phyloP scores from a whole-genome alignment of 2,888 invertebrate genomes.

The Acrocera orbiculus region DNA sequence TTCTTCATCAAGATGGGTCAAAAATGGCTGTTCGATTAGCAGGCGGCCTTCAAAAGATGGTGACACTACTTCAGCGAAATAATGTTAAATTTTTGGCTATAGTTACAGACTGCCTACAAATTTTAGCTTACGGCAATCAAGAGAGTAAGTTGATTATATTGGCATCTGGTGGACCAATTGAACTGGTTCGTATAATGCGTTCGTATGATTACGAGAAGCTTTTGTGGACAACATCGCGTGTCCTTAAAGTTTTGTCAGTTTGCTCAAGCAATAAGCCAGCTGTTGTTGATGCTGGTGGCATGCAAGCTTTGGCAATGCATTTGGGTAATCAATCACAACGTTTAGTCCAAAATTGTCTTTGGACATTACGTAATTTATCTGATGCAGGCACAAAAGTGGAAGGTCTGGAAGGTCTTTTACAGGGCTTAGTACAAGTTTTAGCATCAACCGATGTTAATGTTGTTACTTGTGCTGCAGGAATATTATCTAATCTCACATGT shows the following conservation, averaged over 20 bases:
- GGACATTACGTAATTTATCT: constrained; percentile 94
- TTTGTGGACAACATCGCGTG: constrained; percentile 94
- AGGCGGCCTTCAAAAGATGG: constrained; percentile 97
- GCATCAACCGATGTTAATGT: constrained; percentile 89
- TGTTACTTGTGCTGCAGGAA: constrained; percentile 96
- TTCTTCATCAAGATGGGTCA: constrained; percentile 94
- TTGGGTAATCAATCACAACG: constrained; percentile 84
- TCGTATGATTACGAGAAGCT: constrained; percentile 96
- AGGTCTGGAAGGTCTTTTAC: constrained; percentile 68
- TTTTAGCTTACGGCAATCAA: constrained; percentile 93
- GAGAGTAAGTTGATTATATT: constrained; percentile 94
- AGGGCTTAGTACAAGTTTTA: constrained; percentile 78
- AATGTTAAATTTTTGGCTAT: constrained; percentile 97
- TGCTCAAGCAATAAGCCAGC: constrained; percentile 98
- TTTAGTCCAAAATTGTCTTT: constrained; percentile 91
- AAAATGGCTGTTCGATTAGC: constrained; percentile 96
- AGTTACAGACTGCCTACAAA: constrained; percentile 98
- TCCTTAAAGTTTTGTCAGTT: constrained; percentile 92
- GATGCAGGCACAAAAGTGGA: constrained; percentile 97
- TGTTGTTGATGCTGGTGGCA: constrained; percentile 94
- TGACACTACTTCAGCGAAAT: constrained; percentile 86
- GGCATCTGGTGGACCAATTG: constrained; percentile 89
- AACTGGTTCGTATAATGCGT: constrained; percentile 93
- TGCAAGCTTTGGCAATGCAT: constrained; percentile 95
- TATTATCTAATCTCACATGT: constrained; percentile 95